Evolutionary conservation across 2,113 vertebrate species (phyloP), one percentile per base, ranked within the genome.

Genomic region (Centropus bengalensis): DNA sequence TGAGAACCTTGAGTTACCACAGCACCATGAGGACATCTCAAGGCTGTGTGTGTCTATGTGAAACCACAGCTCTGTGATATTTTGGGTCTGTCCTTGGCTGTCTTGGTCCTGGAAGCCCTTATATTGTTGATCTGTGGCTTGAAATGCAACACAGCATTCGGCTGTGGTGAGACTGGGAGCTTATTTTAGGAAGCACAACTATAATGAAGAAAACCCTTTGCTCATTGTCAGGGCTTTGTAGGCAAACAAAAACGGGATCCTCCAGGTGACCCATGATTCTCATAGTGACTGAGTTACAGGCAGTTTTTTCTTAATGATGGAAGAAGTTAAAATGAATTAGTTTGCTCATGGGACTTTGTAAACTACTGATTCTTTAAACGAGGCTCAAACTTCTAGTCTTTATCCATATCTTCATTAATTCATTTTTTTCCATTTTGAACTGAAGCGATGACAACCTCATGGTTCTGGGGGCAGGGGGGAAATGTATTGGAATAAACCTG

Each of bases 61-160:
- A 40, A 88, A 64, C 9, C 27, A n/a, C 27, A n/a, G 27, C 60
- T 62, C 23, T 2, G 1, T 55, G 73, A 62, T 6, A 4, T 18
- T 12, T 70, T 0, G 6, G 6, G 63, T 33, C 28, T 63, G 49
- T 59, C 49, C 30, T 74, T 58, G 9, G 27, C 40, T 28, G 10
- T 14, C 38, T 33, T 23, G 8, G 14, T 80, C 9, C 45, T 54
- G 52, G 47, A 28, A 45, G 33, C 49, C 8, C 44, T 21, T 18
- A 2, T 22, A 18, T 5, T 26, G 40, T 67, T 51, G 30, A 42
- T 8, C 38, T 49, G 30, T 14, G 27, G 6, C 30, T 42, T 59
- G 67, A 54, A 54, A 16, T 42, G 74, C 9, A 27, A 5, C 1
- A 0, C 30, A 6, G 0, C 26, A 1, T 0, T 15, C 32, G n/a